Evolutionary conservation across 2,113 vertebrate species (phyloP).

Genomic region (Pipa parva): DNA sequence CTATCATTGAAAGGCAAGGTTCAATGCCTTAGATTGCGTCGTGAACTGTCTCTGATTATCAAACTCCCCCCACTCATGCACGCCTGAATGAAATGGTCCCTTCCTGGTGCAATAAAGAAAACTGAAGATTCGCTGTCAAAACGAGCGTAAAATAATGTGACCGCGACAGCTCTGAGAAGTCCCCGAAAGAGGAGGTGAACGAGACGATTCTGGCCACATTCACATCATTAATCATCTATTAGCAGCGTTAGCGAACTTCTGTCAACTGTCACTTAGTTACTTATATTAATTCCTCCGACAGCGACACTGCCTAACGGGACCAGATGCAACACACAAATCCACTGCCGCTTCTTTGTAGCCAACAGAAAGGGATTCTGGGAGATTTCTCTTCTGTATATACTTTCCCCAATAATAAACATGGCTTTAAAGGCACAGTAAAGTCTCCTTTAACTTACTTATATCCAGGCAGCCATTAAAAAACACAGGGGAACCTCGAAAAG

Average conservation of each 20-base stretch:
- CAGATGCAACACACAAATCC: too few species aligned
- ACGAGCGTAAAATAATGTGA: slow-evolving; percentile 6
- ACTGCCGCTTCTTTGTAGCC: too few species aligned
- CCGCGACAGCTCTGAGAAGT: slow-evolving; percentile 54
- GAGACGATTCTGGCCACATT: slow-evolving; percentile 53
- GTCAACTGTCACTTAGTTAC: slow-evolving; percentile 62
- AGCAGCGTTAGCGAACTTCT: slow-evolving; percentile 51
- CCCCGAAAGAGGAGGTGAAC: slow-evolving; percentile 53
- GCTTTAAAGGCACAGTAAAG: too few species aligned
- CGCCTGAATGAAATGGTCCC: neutral
- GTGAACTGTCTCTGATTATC: too few species aligned
- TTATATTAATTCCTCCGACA: slow-evolving; percentile 62
- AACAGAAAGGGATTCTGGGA: neutral
- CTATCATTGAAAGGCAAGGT: too few species aligned
- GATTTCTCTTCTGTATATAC: too few species aligned
- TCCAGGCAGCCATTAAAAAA: too few species aligned
- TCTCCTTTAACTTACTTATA: too few species aligned
- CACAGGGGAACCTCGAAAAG: too few species aligned
- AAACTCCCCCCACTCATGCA: neutral
- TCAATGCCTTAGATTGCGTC: too few species aligned
- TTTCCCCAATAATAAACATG: too few species aligned
- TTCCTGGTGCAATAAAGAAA: neutral
- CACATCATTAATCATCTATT: slow-evolving; percentile 68
- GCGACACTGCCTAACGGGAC: slow-evolving; percentile 57
- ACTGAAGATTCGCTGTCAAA: too few species aligned